phyloP scores from a whole-genome alignment of 1,140 invertebrate genomes.

The Drosophila quadrilineata region DNA sequence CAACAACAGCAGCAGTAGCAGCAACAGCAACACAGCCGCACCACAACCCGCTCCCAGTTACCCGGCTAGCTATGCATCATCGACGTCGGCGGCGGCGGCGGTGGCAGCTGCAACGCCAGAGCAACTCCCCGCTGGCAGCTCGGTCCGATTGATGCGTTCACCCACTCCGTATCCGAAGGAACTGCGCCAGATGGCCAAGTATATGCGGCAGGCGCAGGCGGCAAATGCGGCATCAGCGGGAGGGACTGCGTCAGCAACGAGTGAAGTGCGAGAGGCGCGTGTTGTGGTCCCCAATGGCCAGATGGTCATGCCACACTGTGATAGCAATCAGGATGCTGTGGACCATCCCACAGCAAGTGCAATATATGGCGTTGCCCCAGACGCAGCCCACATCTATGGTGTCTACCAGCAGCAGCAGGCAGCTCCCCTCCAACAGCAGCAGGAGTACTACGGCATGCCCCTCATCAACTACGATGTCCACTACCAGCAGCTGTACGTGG shows the following conservation, averaged over 20 bases:
- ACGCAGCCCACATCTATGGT: constrained; percentile 56
- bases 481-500: constrained; percentile 68
- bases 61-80: constrained; percentile 38
- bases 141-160: constrained; percentile 87
- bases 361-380: constrained; percentile 53
- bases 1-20: constrained; percentile 27
- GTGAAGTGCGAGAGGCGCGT: constrained; percentile 65
- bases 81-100: no score
- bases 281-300: constrained; percentile 67
- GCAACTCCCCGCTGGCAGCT: constrained; percentile 42
- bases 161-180: constrained; percentile 96
- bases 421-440: constrained; percentile 39
- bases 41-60: constrained; percentile 81
- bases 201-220: constrained; percentile 81
- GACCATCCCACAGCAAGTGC: constrained; percentile 63
- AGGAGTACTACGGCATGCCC: constrained; percentile 62
- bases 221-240: constrained; percentile 24
- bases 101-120: constrained; percentile 56
- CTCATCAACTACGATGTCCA: constrained; percentile 65
- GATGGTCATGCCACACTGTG: constrained; percentile 58
- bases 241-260: constrained; percentile 14
- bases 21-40: constrained; percentile 17
- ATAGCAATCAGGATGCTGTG: constrained; percentile 68
- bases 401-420: constrained; percentile 50
- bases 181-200: constrained; percentile 91